A percentile compares a stretch with the other conserved stretches of the same genome.
phyloP scores from a whole-genome alignment of 2,797 vertebrate species.

The Lepus oiostolus region DNA sequence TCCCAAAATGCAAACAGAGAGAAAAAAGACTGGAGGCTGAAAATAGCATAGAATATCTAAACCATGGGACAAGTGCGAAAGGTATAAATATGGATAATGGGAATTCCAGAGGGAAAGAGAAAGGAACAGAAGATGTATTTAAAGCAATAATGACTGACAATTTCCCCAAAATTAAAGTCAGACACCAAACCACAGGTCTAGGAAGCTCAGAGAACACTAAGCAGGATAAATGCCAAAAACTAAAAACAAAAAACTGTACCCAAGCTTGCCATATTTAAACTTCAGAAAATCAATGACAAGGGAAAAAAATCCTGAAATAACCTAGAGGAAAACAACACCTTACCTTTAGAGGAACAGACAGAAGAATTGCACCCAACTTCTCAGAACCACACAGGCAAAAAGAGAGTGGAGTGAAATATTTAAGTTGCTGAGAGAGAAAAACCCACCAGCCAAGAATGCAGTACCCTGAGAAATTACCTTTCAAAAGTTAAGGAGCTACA shows the following conservation, averaged over 20 bases:
- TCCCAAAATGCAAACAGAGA: neutral
- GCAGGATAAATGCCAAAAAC: neutral
- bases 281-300: slow-evolving; percentile 27
- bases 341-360: neutral
- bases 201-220: slow-evolving; percentile 13
- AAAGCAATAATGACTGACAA: neutral
- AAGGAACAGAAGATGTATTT: neutral
- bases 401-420: neutral
- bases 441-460: slow-evolving; percentile 30
- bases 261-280: neutral
- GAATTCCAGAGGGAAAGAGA: neutral
- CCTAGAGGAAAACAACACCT: neutral
- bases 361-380: neutral
- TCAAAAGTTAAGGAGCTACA: slow-evolving; percentile 30
- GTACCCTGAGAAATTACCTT: slow-evolving; percentile 19
- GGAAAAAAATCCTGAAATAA: slow-evolving; percentile 6
- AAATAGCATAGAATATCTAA: neutral
- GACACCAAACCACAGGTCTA: neutral
- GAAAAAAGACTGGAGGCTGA: neutral
- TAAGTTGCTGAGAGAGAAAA: slow-evolving; percentile 16
- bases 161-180: neutral
- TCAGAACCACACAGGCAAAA: slow-evolving; percentile 36
- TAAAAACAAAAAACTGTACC: neutral
- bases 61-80: neutral
- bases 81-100: neutral